Conservation (phyloP, 92 coral and sea anemone genomes). For the Actinostola sp. region DNA sequence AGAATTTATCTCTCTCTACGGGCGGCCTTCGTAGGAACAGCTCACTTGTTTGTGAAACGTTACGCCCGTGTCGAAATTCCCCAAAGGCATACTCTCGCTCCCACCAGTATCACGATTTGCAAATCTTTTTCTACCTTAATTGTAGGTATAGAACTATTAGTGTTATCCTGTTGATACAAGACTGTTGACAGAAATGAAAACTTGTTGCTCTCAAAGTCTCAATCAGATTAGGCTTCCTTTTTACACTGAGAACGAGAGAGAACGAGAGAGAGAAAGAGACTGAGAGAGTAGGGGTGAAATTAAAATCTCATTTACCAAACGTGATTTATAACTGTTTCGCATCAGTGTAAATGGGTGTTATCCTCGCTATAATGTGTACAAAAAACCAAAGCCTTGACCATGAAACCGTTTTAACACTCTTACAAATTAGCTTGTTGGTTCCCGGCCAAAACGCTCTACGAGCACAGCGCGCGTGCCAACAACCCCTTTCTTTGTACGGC, state of each 20-base stretch:
- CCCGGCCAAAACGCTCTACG: not conserved
- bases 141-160: not conserved
- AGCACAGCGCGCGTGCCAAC: slow-evolving; percentile 12
- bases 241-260: not conserved
- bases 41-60: not conserved
- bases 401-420: not conserved
- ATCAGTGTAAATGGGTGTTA: too few species aligned
- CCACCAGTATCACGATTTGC: not conserved
- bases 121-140: slow-evolving; percentile 1
- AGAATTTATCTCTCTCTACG: slow-evolving; percentile 10
- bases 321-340: too few species aligned
- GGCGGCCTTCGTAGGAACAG: slow-evolving; percentile 21
- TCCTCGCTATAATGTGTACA: too few species aligned
- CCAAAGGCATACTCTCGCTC: not conserved
- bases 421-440: not conserved
- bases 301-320: too few species aligned
- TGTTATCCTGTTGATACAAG: not conserved
- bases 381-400: not conserved
- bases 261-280: not conserved
- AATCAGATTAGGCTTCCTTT: not conserved
- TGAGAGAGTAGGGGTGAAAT: not conserved
- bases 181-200: slow-evolving; percentile 9
- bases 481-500: not conserved
- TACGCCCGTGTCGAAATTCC: not conserved
- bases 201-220: not conserved